These are phyloP conservation scores for Sebastiscus albofasciatus DNA, from an alignment of 2,797 vertebrate species.

Conservation along the genomic window DNA sequence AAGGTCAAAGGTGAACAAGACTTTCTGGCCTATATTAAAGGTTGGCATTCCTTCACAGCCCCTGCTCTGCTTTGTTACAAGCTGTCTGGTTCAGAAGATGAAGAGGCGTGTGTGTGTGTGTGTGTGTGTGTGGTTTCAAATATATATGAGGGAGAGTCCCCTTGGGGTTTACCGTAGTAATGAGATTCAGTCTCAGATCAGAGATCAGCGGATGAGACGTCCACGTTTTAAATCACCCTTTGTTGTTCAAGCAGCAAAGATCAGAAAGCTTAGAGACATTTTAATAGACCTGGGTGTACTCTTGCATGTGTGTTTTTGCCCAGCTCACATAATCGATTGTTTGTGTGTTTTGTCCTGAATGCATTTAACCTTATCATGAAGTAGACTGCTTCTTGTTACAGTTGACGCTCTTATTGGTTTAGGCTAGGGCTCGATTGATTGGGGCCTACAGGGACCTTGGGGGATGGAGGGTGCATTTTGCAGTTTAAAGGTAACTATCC, in stretches of 20 bases:
- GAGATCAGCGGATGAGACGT: slow-evolving; percentile 17
- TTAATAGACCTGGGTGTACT: slow-evolving; percentile 21
- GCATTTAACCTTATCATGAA: slow-evolving; percentile 61
- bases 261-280: slow-evolving; percentile 29
- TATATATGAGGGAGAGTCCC: slow-evolving; percentile 49
- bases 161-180: slow-evolving; percentile 52
- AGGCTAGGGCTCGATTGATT: slow-evolving; percentile 44
- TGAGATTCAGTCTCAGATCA: slow-evolving; percentile 61
- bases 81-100: slow-evolving; percentile 13
- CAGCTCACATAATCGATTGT: slow-evolving; percentile 46
- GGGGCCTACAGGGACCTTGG: slow-evolving; percentile 5
- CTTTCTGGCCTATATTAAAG: slow-evolving; percentile 15
- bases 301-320: slow-evolving; percentile 6
- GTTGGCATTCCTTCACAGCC: slow-evolving; percentile 43
- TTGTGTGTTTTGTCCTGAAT: slow-evolving; percentile 33
- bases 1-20: slow-evolving; percentile 43
- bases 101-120: not conserved
- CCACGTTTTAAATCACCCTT: slow-evolving; percentile 33
- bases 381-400: slow-evolving; percentile 51
- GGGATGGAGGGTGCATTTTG: slow-evolving; percentile 5
- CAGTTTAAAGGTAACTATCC: slow-evolving; percentile 5
- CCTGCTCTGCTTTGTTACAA: slow-evolving; percentile 39
- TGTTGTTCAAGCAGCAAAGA: slow-evolving; percentile 40
- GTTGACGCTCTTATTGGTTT: slow-evolving; percentile 45
- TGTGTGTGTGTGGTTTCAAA: slow-evolving; percentile 31